Conservation (phyloP, 2,797 vertebrate genomes). For the Tympanoctomys barrerae region DNA sequence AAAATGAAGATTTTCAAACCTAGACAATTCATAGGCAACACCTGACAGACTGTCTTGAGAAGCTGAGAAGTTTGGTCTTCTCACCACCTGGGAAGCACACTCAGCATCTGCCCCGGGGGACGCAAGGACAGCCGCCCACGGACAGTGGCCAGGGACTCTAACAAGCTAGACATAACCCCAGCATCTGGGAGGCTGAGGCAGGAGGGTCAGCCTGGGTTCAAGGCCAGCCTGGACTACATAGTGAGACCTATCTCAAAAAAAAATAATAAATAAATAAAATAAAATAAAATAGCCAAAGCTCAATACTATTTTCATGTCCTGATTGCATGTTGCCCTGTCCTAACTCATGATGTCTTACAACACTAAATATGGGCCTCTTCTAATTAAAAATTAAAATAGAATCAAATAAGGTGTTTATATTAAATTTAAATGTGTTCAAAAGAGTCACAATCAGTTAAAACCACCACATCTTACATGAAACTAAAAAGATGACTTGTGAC, state of each 20-base stretch:
- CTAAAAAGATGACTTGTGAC: not conserved
- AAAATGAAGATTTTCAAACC: not conserved
- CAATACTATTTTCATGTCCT: not conserved
- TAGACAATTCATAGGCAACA: not conserved
- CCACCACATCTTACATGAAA: not conserved
- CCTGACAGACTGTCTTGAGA: not conserved
- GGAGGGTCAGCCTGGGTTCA: not conserved
- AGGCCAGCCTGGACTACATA: not conserved
- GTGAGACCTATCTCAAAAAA: not conserved
- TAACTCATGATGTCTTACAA: not conserved
- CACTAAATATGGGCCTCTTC: not conserved
- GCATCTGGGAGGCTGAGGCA: not conserved
- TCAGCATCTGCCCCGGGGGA: fast-evolving
- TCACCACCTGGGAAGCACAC: no score
- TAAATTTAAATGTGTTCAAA: slow-evolving; percentile 62
- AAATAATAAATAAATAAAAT: not conserved
- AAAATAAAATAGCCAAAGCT: no score
- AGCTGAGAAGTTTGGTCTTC: not conserved
- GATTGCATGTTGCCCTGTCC: not conserved
- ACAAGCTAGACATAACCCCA: not conserved
- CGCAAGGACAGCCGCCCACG: not conserved
- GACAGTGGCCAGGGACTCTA: not conserved
- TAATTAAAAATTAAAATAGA: slow-evolving; percentile 20
- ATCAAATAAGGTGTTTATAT: slow-evolving; percentile 69
- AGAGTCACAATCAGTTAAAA: slow-evolving; percentile 53